Evolutionary conservation across 2,797 vertebrate genomes (phyloP), one percentile per base, ranked within the genome.

Genomic region (Pachyuromys duprasi): DNA sequence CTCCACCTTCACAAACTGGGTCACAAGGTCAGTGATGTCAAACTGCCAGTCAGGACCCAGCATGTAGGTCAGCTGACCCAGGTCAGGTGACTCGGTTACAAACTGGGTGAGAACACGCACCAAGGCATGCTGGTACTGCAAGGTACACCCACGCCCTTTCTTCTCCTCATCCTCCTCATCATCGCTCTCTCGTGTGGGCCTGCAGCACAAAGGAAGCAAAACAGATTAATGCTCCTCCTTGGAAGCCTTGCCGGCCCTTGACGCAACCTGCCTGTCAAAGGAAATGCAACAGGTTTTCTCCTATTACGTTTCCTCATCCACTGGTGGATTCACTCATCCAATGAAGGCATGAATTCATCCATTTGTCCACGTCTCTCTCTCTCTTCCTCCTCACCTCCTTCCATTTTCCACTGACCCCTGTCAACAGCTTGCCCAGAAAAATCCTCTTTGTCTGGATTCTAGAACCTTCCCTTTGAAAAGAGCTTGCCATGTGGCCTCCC

Each of bases 131-230:
- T 99, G 99, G 95, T 99, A 99, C 99, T 99, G 99, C 24, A 99
- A 99, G 36, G 99, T 99, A 93, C 99, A 99, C 17, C 99, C 99
- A 90, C 98, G 98, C 24, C 99, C 99, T 87, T 99, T 99, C 97
- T 98, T 99, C 98, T 99, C 99, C 17, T 99, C 99, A 0, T 99
- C 99, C 0, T 99, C 99, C 83, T 99, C 99, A 0, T 99, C 99
- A 31, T 99, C 99, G 0, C 99, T 99, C 96, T 99, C 99, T 53
- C 99, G 99, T 1, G 99, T 99, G 0, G 99, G 99, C 98, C 99
- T 99, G 98, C 28, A 74, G 93, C 20, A n/a, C 70, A 24, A 9
- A 90, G 18, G 45, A 31, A 55, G 8, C 82, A 33, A 22, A 70
- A 65, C 36, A 18, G 33, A 42, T 4, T 18, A 1, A 65, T 3